Base-by-base conservation (phyloP, 2,888 invertebrate species). In the Ormyrus thymus region DNA sequence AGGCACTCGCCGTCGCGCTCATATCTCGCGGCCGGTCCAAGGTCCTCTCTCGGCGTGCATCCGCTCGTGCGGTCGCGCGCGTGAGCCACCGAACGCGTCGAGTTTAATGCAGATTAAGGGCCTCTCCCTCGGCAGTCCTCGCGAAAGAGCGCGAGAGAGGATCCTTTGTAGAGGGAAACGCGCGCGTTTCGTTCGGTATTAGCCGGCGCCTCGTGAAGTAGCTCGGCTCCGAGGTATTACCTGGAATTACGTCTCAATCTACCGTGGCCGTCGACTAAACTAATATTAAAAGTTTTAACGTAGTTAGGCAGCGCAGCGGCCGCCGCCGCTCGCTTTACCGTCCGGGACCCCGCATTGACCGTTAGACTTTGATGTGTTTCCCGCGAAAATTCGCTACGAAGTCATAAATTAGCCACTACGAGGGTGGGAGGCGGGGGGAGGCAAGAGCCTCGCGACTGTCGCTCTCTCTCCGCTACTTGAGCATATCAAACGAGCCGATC, bases 221-320 rank as follows among this genome's bases (percentile, higher is more conserved):
- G 87, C 87, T 88, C 11, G 72, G 64, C 13, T 29, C 29, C 87
- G 84, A 87, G 87, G 89, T 90, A 90, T 89, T 90, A 90, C 89
- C 89, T 89, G 89, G 86, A 88, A 90, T 90, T 90, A 90, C 89
- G 89, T 90, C 90, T 90, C 89, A 89, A 90, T 90, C 89, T 90
- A 90, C 89, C 89, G 86, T 89, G 88, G 89, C 88, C 89, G 85
- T 88, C 88, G 89, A 90, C 90, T 90, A 90, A 90, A 90, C 89
- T 90, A 90, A 90, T 90, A 90, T 90, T 90, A 90, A 90, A 90
- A 90, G 87, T 90, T 90, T 90, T 90, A 90, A 90, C 89, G 87
- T 89, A 88, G 89, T 90, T 90, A 90, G 88, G 65, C 64, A n/a
- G 56, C 66, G 61, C 45, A 13, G 62, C 76, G 58, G 50, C 45